Evolutionary conservation across 35 echinoderm and acorn worm genomes (phyloP).

Genomic region (Stichopus chloronotus): DNA sequence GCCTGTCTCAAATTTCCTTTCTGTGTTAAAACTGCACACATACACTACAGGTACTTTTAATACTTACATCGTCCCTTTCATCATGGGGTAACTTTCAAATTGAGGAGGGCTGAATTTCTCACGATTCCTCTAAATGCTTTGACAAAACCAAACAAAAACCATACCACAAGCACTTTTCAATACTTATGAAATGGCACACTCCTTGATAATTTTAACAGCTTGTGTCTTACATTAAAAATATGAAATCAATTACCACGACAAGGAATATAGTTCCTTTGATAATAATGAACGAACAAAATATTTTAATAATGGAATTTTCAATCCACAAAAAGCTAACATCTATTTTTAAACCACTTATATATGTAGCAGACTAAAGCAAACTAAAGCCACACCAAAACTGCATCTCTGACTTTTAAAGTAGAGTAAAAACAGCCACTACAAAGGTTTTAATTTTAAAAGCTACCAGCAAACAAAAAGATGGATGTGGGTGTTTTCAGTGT

Average conservation of each 20-base stretch:
- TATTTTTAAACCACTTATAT: neutral
- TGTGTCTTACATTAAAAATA: neutral
- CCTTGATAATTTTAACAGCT: no score
- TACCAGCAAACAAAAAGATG: neutral
- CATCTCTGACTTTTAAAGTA: neutral
- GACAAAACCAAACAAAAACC: no score
- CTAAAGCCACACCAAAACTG: no score
- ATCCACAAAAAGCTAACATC: neutral
- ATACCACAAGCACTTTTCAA: no score
- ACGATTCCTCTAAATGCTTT: no score
- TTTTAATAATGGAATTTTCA: neutral
- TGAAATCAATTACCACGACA: neutral
- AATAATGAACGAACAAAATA: neutral
- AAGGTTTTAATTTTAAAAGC: neutral
- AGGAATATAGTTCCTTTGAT: conserved; percentile 11
- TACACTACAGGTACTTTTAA: no score
- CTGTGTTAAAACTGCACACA: no score
- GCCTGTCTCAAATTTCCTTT: no score
- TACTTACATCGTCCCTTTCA: no score
- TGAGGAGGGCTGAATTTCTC: no score
- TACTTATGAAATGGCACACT: no score
- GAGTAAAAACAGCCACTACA: neutral
- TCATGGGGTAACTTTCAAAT: no score
- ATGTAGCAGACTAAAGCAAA: neutral
- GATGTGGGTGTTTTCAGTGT: neutral